Evolutionary conservation across 2,797 vertebrate species (phyloP), one percentile per base, ranked within the genome.

Genomic region (Centroberyx gerrardi): DNA sequence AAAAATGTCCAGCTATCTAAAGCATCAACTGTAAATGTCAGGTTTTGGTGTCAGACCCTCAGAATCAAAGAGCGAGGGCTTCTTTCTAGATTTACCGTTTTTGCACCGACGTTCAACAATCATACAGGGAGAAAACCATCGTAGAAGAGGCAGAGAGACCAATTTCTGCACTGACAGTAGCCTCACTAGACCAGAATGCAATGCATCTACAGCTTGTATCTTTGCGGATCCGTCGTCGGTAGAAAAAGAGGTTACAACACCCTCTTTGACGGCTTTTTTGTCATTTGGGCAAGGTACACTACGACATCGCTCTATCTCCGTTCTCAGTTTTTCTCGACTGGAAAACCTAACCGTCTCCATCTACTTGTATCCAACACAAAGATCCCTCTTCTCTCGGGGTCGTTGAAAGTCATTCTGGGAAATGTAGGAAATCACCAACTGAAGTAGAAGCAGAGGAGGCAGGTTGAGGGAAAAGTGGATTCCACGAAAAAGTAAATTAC

Each of bases 311-410:
- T 87, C 68, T 56, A 36, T 65, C 65, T 68, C 55, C 69, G 49
- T 49, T 72, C 44, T 64, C 68, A 51, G 31, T 78, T 10, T 42
- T 42, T 60, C 61, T 31, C 1, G 3, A 13, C 27, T 56, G 42
- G 29, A 77, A 59, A 62, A 62, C 61, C 29, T 52, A 64, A 48
- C 65, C 74, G 70, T 59, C 60, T 46, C 63, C 74, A 73, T 75
- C 78, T 79, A 73, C 76, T 72, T 62, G 31, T 62, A 74, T 55
- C 86, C 74, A 90, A 84, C 76, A 72, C 76, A 63, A 52, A 79
- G 31, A 71, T 27, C 54, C 18, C 54, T 13, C 78, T 28, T 79
- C 87, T 60, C 78, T 1, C 2, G 56, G 73, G 83, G 1, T 10
- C 15, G 74, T 82, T 63, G 49, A 81, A 82, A 82, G 73, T 74